These are phyloP conservation scores for Onychomys arenicola DNA, from an alignment of 2,797 vertebrate species.

Conservation along the genomic window DNA sequence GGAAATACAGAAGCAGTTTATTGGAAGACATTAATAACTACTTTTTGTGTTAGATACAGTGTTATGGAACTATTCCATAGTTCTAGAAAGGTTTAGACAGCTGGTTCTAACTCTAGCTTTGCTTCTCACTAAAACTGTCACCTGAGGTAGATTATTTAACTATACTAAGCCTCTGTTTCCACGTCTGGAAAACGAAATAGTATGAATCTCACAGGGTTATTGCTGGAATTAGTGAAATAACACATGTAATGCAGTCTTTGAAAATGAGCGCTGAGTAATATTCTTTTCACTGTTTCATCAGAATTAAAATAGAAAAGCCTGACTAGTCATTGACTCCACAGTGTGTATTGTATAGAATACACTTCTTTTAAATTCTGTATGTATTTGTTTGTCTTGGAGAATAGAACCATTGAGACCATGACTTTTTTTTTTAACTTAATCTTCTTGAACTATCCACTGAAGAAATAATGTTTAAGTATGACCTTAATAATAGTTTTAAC, in stretches of 20 bases:
- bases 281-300: slow-evolving; percentile 41
- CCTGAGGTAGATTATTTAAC: slow-evolving; percentile 40
- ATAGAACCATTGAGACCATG: not conserved
- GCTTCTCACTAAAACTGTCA: slow-evolving; percentile 37
- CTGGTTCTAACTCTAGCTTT: not conserved
- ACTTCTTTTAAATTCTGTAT: slow-evolving; percentile 7
- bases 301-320: slow-evolving; percentile 57
- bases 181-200: slow-evolving; percentile 57
- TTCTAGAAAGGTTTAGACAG: slow-evolving; percentile 11
- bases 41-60: not conserved
- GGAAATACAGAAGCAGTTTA: slow-evolving; percentile 39
- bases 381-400: slow-evolving; percentile 27
- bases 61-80: not conserved
- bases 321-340: slow-evolving; percentile 11
- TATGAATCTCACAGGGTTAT: slow-evolving; percentile 30
- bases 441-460: not conserved
- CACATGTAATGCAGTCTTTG: slow-evolving; percentile 8
- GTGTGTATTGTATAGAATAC: not conserved
- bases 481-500: slow-evolving; percentile 41
- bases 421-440: not conserved
- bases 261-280: slow-evolving; percentile 54
- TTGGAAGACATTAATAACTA: slow-evolving; percentile 13
- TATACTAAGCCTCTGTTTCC: slow-evolving; percentile 53
- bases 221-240: slow-evolving; percentile 59
- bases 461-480: not conserved